These are phyloP conservation scores for Raphicerus campestris DNA, from an alignment of 2,113 vertebrate genomes.

Conservation along the genomic window DNA sequence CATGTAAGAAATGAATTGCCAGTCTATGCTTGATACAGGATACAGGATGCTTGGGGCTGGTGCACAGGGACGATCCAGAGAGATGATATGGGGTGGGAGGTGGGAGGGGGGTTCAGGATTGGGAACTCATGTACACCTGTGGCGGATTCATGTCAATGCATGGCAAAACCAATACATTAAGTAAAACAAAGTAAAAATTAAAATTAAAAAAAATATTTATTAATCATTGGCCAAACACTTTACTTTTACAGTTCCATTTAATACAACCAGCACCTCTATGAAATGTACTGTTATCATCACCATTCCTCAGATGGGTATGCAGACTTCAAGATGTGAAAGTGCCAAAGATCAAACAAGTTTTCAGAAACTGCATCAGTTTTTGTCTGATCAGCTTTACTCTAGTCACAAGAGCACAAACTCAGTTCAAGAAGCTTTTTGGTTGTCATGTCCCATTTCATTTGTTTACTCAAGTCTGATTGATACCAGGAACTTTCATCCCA, in stretches of 20 bases:
- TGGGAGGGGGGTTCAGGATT: too few relatives aligned
- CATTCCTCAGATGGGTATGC: not conserved
- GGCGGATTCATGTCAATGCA: too few relatives aligned
- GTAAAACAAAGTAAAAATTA: too few relatives aligned
- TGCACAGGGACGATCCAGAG: too few relatives aligned
- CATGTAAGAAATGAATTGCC: too few relatives aligned
- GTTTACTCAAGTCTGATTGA: not conserved
- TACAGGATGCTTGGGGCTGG: too few relatives aligned
- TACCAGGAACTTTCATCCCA: not conserved
- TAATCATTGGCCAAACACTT: not conserved
- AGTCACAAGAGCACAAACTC: not conserved
- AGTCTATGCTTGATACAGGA: too few relatives aligned
- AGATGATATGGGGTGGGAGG: too few relatives aligned
- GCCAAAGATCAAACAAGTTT: not conserved
- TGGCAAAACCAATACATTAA: too few relatives aligned
- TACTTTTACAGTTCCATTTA: not conserved
- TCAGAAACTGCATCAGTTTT: not conserved
- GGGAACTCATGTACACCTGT: too few relatives aligned
- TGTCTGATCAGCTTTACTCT: not conserved
- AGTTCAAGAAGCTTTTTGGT: not conserved
- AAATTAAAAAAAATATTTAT: not conserved
- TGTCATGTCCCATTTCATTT: not conserved
- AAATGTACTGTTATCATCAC: not conserved
- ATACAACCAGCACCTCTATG: not conserved
- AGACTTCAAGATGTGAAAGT: not conserved